Evolutionary conservation across 35 echinoderm and acorn worm genomes (phyloP), one percentile per base, ranked within the genome.

Genomic region (Stichopus chloronotus): DNA sequence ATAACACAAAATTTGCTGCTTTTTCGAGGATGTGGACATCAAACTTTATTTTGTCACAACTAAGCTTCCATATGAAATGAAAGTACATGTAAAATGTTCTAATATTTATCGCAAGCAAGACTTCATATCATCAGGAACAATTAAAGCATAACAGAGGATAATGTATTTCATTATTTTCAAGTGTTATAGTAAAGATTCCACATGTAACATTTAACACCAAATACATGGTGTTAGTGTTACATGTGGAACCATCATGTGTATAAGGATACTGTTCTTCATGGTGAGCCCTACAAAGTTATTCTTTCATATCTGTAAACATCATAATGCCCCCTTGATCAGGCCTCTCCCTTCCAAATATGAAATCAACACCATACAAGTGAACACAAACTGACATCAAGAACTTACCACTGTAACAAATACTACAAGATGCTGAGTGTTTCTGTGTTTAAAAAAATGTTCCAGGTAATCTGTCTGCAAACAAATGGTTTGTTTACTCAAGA

Each of bases 171-270:
- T 13, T 55, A 16, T 55, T 83, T 83, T n/a, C 53, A 54, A 54
- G 11, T 83, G 43, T 83, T 17, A 55, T 55, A 56, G 52, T 83
- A 83, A 83, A 54, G 43, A 55, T 83, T 83, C 80, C 55, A 83
- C 80, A 55, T 83, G 80, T 83, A 83, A 83, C 80, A 20, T n/a
- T n/a, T 55, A 83, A 83, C 80, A 83, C 25, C 80, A 55, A 52
- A 55, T 83, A 16, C 56, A 30, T 83, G 80, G 80, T 83, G 80
- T 56, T 56, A 43, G 5, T 83, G 80, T 83, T 83, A 83, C 80
- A 83, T 56, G 80, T 56, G 80, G 53, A 83, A 83, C 43, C 52
- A 55, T 25, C 7, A 83, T n/a, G 20, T 8, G 7, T 55, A 83
- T 56, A 55, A 54, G n/a, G 80, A 84, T 84, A 16, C 9, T 81